These are phyloP conservation scores for Bombyx mandarina DNA, from an alignment of 1,140 invertebrate species.

Conservation along the genomic window DNA sequence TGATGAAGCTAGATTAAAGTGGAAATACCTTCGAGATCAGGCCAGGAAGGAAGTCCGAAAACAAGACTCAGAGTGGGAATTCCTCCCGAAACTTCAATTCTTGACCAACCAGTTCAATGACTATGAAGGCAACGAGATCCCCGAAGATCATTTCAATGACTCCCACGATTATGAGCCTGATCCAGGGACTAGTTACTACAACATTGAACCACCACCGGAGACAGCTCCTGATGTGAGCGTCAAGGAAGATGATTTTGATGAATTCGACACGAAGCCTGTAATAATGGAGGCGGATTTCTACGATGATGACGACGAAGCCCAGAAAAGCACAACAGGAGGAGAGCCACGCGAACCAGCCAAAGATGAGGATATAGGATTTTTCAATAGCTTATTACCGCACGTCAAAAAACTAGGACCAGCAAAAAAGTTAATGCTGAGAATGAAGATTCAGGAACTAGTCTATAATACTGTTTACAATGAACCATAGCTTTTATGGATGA, in stretches of 20 bases:
- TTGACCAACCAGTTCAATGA: constrained; percentile 59
- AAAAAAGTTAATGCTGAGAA: constrained; percentile 60
- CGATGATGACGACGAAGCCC: constrained; percentile 55
- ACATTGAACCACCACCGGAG: constrained; percentile 21
- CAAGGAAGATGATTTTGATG: constrained; percentile 59
- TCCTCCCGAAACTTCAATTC: constrained; percentile 53
- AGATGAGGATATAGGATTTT: constrained; percentile 63
- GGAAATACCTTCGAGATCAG: constrained; percentile 65
- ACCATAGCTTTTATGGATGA: constrained; percentile 10
- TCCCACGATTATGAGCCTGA: constrained; percentile 44
- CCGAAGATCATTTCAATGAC: constrained; percentile 31
- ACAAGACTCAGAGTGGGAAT: constrained; percentile 55
- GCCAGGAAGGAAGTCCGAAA: constrained; percentile 56
- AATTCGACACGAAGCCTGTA: constrained; percentile 63
- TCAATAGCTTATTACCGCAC: constrained; percentile 62
- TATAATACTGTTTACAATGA: constrained; percentile 62
- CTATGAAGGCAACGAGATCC: constrained; percentile 40
- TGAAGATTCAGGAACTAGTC: constrained; percentile 64
- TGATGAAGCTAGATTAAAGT: constrained; percentile 59
- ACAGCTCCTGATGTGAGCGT: constrained; percentile 23
- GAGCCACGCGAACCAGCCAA: constrained; percentile 28
- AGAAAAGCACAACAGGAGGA: constrained; percentile 23
- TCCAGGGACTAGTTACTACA: constrained; percentile 33
- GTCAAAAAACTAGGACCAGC: constrained; percentile 56
- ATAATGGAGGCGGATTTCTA: constrained; percentile 63